phyloP scores from a whole-genome alignment of 2,113 vertebrate species.

The Monopterus albus region DNA sequence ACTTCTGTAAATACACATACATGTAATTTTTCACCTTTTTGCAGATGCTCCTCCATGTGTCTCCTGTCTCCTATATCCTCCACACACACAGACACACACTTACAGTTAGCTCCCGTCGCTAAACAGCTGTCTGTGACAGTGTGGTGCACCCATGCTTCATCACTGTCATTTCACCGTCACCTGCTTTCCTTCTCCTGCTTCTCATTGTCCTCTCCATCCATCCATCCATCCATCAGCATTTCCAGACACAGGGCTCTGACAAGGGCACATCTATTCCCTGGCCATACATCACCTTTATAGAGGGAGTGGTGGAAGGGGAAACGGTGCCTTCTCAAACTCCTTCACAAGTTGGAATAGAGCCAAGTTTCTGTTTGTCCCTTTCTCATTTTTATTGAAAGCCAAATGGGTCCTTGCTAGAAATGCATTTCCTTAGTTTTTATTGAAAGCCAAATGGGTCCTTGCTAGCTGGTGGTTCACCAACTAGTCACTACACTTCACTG shows the following conservation, averaged over 20 bases:
- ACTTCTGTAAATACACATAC: constrained; percentile 12
- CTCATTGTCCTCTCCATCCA: constrained; percentile 51
- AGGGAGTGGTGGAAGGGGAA: constrained; percentile 4
- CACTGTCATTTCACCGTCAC: constrained; percentile 76
- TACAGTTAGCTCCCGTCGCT: constrained; percentile 53
- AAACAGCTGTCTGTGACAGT: constrained; percentile 74
- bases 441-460: no score
- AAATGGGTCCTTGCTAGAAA: no score
- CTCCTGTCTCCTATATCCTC: constrained; percentile 34
- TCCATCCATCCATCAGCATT: constrained; percentile 76
- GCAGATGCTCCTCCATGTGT: constrained; percentile 6
- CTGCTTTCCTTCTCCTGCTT: constrained; percentile 72
- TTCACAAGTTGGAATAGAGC: constrained; percentile 71
- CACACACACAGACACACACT: constrained; percentile 26
- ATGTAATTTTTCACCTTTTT: neutral
- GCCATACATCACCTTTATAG: constrained; percentile 78
- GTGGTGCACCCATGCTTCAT: constrained; percentile 57
- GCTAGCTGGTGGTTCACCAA: no score
- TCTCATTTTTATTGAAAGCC: no score
- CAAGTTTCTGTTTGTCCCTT: constrained; percentile 57
- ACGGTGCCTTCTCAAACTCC: constrained; percentile 71
- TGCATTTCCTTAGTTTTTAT: no score
- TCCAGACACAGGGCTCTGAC: constrained; percentile 73
- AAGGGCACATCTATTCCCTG: constrained; percentile 76
- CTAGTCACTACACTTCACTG: no score